Conservation (phyloP, 2,113 vertebrate genomes). For the Sceloporus undulatus region DNA sequence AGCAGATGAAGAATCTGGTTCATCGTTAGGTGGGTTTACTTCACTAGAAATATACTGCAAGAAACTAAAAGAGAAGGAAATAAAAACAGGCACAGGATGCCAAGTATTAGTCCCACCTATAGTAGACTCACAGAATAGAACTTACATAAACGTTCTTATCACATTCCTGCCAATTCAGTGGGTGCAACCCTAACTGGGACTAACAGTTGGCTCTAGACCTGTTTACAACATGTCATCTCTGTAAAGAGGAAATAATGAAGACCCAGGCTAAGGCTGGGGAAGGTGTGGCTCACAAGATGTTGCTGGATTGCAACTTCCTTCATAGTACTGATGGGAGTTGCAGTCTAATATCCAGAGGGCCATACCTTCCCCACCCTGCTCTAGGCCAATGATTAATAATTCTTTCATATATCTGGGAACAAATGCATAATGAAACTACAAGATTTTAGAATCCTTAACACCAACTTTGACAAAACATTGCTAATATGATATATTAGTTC, state of each 20-base stretch:
- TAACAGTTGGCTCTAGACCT: neutral
- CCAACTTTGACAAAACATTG: neutral
- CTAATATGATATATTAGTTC: neutral
- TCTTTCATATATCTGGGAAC: neutral
- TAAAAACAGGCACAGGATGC: neutral
- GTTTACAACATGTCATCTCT: neutral
- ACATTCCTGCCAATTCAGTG: too few relatives aligned
- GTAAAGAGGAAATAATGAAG: neutral
- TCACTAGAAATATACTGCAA: slow-evolving; percentile 98
- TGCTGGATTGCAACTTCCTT: too few relatives aligned
- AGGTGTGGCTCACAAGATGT: too few relatives aligned
- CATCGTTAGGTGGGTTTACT: slow-evolving; percentile 86
- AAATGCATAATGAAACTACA: neutral
- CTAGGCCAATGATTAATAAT: neutral
- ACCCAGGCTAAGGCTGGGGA: too few relatives aligned
- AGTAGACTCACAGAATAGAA: too few relatives aligned
- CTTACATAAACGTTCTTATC: too few relatives aligned
- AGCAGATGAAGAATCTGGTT: slow-evolving; percentile 88
- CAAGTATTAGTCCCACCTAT: neutral
- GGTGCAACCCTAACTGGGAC: too few relatives aligned
- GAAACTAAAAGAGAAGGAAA: slow-evolving; percentile 81
- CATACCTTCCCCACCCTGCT: neutral
- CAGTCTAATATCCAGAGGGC: neutral
- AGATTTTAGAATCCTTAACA: neutral
- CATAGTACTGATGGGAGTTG: neutral